phyloP scores from a whole-genome alignment of 2,888 invertebrate species.

The Lithophane socia region DNA sequence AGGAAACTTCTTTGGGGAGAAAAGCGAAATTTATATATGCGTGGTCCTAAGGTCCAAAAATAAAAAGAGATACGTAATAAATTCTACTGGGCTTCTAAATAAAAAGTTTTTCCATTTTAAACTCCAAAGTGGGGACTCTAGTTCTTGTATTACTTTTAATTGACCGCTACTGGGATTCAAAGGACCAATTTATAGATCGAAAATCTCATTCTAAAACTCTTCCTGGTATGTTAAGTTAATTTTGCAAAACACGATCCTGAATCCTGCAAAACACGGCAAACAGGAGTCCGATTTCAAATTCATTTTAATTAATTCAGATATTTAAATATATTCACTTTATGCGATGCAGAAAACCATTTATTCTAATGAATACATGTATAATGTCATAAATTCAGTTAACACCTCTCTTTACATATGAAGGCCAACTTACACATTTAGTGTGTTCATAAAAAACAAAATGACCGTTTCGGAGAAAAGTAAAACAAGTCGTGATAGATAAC shows the following conservation, averaged over 20 bases:
- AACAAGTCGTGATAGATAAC: conserved; percentile 48
- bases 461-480: conserved; percentile 39
- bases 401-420: conserved; percentile 32
- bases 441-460: conserved; percentile 56
- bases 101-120: neutral
- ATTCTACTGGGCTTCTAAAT: neutral
- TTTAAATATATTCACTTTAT: conserved; percentile 52
- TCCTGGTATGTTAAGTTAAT: conserved; percentile 27
- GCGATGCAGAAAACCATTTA: conserved; percentile 42
- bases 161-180: neutral
- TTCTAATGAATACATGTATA: conserved; percentile 42
- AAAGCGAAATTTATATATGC: conserved; percentile 12
- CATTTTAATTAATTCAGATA: conserved; percentile 47
- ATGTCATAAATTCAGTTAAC: conserved; percentile 55
- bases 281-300: conserved; percentile 12
- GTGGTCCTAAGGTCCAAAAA: neutral
- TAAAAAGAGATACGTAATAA: conserved; percentile 16
- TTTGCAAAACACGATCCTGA: conserved; percentile 23
- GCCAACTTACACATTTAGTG: conserved; percentile 36
- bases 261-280: conserved; percentile 15
- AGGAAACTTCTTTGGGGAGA: conserved; percentile 15
- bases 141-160: conserved; percentile 1
- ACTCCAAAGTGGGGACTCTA: neutral
- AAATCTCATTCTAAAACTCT: conserved; percentile 9
- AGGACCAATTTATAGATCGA: conserved; percentile 16